Conservation (phyloP, 2,888 invertebrate genomes). For the Hipparchia semele region DNA sequence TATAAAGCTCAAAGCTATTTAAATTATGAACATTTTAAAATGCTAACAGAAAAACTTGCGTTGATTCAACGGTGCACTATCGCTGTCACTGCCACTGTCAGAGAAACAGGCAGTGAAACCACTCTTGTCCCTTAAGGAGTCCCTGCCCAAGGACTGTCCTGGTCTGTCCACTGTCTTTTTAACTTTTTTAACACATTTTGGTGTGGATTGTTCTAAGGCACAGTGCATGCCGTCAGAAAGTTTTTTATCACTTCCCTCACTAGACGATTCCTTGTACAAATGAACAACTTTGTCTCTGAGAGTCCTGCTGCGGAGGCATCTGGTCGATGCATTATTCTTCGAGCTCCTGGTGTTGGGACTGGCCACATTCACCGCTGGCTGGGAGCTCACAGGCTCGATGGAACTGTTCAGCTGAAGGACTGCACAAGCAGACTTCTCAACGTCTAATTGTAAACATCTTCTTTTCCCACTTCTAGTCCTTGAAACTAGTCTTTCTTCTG, state of each 20-base stretch:
- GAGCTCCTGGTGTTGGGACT: slow-evolving; percentile 43
- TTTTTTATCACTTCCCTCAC: slow-evolving; percentile 37
- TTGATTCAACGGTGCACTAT: slow-evolving; percentile 63
- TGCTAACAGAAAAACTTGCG: slow-evolving; percentile 65
- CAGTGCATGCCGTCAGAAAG: slow-evolving; percentile 22
- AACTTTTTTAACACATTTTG: slow-evolving; percentile 42
- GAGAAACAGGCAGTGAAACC: slow-evolving; percentile 74
- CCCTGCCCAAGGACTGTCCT: slow-evolving; percentile 49
- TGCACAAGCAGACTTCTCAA: slow-evolving; percentile 54
- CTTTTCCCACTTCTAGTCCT: slow-evolving; percentile 67
- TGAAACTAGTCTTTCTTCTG: slow-evolving; percentile 53
- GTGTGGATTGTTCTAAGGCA: slow-evolving; percentile 36
- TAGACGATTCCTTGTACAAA: slow-evolving; percentile 32
- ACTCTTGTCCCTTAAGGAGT: slow-evolving; percentile 66
- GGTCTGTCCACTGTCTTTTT: slow-evolving; percentile 53
- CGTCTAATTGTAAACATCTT: slow-evolving; percentile 53
- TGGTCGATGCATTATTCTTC: slow-evolving; percentile 26
- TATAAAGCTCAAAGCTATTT: slow-evolving; percentile 34
- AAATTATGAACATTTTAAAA: slow-evolving; percentile 27
- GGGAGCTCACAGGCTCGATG: slow-evolving; percentile 61
- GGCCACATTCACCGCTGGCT: slow-evolving; percentile 64
- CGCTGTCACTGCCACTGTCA: slow-evolving; percentile 74
- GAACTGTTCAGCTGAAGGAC: slow-evolving; percentile 51
- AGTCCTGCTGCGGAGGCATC: slow-evolving; percentile 35
- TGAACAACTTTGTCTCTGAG: slow-evolving; percentile 32